phyloP scores from a whole-genome alignment of 1,140 invertebrate genomes.

The Tetranychus urticae region DNA sequence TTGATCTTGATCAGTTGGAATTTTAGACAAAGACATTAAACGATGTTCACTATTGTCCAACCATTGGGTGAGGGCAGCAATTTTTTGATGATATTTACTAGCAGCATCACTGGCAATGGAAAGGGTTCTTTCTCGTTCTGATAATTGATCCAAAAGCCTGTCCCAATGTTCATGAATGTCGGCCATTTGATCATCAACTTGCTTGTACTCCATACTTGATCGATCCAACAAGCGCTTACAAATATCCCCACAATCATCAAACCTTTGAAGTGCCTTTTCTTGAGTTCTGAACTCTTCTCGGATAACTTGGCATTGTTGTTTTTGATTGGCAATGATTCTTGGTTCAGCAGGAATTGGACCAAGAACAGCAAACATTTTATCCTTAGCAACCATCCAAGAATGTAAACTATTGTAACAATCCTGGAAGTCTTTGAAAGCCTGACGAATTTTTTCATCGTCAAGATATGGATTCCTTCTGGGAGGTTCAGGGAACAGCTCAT shows the following conservation, averaged over 20 bases:
- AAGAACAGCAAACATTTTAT: constrained; percentile 75
- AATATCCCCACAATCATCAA: constrained; percentile 25
- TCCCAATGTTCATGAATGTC: constrained; percentile 38
- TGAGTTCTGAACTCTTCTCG: too few relatives aligned
- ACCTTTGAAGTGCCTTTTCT: too few relatives aligned
- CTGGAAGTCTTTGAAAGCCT: constrained; percentile 36
- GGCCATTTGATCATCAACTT: constrained; percentile 30
- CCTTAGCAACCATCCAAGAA: constrained; percentile 73
- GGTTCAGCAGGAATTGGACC: constrained; percentile 84
- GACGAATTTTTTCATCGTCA: constrained; percentile 69
- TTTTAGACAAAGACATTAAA: constrained; percentile 61
- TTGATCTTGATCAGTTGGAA: constrained; percentile 79
- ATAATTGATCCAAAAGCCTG: constrained; percentile 46
- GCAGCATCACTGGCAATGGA: constrained; percentile 67
- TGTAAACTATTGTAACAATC: constrained; percentile 22
- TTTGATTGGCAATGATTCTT: constrained; percentile 75
- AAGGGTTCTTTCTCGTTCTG: constrained; percentile 53
- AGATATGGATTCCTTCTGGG: constrained; percentile 60
- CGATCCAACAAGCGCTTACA: constrained; percentile 43
- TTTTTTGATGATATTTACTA: constrained; percentile 49
- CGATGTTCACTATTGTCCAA: constrained; percentile 65
- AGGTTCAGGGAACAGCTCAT: constrained; percentile 89
- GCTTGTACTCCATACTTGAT: constrained; percentile 43
- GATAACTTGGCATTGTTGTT: constrained; percentile 38
- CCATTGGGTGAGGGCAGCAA: constrained; percentile 46